Evolutionary conservation across 2,113 vertebrate genomes (phyloP).

Genomic region (Girardinichthys multiradiatus): DNA sequence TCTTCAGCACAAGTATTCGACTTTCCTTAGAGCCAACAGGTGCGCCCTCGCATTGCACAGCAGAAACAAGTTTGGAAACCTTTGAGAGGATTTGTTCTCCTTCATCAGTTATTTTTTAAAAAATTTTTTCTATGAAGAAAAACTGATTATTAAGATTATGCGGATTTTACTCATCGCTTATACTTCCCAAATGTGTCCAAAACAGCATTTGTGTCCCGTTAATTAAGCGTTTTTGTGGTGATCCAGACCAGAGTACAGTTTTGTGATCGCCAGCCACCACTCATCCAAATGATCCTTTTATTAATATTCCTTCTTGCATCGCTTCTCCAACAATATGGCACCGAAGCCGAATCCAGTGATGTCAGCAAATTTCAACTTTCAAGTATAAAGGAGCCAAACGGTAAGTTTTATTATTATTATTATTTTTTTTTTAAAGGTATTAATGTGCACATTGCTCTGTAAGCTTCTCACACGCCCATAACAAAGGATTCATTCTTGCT

Average conservation of each 20-base stretch:
- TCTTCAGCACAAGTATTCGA: slow-evolving; percentile 23
- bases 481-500: slow-evolving; percentile 28
- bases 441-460: neutral
- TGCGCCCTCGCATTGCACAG: slow-evolving; percentile 75
- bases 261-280: slow-evolving; percentile 69
- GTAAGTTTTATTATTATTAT: too few species aligned
- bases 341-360: slow-evolving; percentile 88
- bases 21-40: slow-evolving; percentile 81
- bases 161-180: slow-evolving; percentile 86
- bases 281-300: slow-evolving; percentile 96
- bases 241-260: slow-evolving; percentile 79
- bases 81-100: slow-evolving; percentile 58
- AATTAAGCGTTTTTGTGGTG: slow-evolving; percentile 84
- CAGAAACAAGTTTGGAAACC: slow-evolving; percentile 24
- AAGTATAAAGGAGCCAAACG: slow-evolving; percentile 92
- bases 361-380: slow-evolving; percentile 88
- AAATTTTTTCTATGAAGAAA: slow-evolving; percentile 42
- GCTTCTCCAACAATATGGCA: slow-evolving; percentile 87
- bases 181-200: slow-evolving; percentile 84
- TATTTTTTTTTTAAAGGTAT: slow-evolving; percentile 1
- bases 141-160: slow-evolving; percentile 89
- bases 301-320: slow-evolving; percentile 90
- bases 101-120: slow-evolving; percentile 72
- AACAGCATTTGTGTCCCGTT: slow-evolving; percentile 85
- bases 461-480: neutral